Base-by-base conservation (phyloP, 2,113 vertebrate species). In the Ammospiza nelsoni region DNA sequence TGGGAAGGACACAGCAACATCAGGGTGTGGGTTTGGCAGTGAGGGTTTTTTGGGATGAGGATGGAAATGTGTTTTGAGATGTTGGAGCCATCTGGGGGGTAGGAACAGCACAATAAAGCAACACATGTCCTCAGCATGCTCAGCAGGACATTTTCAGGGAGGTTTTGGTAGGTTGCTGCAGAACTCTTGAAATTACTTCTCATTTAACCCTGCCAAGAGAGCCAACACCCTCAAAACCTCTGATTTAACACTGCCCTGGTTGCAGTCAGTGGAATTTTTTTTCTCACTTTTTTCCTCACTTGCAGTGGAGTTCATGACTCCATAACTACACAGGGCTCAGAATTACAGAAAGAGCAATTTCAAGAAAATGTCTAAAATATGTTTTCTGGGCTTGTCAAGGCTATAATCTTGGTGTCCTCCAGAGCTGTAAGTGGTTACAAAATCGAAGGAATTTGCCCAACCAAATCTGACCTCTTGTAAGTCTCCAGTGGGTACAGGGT, bases 351-450 rank as follows among this genome's bases (percentile, higher is more conserved):
- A 78, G 72, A 86, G 43, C 69, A 44, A 84, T 93, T 95, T 87
- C 83, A 86, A 48, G 65, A 86, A 86, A 90, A 92, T 11, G 35
- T 33, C 80, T 84, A 63, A 95, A 93, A 89, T 75, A 23, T 23
- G 49, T 92, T 90, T 92, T 89, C 86, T 87, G 65, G 83, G n/a
- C 52, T 86, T 41, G 29, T 72, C 61, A 63, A 59, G 68, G 73
- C 86, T 91, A 9, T 87, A 93, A 93, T 93, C 83, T 75, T 84
- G 80, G 84, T 84, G 86, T 87, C 92, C 66, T 96, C 84, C 89
- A 87, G 80, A 57, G 80, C 77, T 87, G 41, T n/a, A 67, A 68
- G 59, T 18, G 90, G 71, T 93, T 92, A 80, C n/a, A 33, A 68
- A 95, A 89, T 44, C 28, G 6, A n/a, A 89, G 87, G 83, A 94